Percentiles rank a stretch among this genome's conserved stretches.
phyloP scores from a whole-genome alignment of 2,888 invertebrate genomes.

The Sminthurinus aureus region DNA sequence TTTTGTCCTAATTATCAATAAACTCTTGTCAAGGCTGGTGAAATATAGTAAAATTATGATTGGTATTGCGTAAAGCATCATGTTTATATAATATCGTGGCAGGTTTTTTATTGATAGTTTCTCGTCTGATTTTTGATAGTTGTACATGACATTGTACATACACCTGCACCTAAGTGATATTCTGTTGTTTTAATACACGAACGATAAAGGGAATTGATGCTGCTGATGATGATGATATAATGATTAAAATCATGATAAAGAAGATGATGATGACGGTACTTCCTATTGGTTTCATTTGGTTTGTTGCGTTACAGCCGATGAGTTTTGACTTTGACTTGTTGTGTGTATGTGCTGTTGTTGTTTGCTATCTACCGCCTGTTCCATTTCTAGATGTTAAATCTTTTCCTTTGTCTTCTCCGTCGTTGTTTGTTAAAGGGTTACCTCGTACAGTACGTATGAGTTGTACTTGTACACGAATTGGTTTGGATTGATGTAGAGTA shows the following conservation, averaged over 20 bases:
- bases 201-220: neutral
- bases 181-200: neutral
- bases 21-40: neutral
- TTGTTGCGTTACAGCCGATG: slow-evolving; percentile 23
- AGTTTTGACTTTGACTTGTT: slow-evolving; percentile 22
- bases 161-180: neutral
- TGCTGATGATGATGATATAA: neutral
- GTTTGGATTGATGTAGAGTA: neutral
- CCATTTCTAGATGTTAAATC: slow-evolving; percentile 14
- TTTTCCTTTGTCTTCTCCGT: slow-evolving; percentile 17
- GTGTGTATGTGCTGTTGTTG: neutral
- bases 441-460: neutral
- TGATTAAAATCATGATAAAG: no score
- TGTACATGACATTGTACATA: neutral
- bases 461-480: neutral
- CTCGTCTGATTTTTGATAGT: neutral
- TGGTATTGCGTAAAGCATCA: neutral
- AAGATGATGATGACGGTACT: slow-evolving; percentile 2
- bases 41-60: neutral
- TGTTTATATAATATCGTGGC: no score
- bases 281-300: slow-evolving; percentile 6
- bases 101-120: neutral
- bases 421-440: slow-evolving; percentile 28
- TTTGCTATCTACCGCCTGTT: slow-evolving; percentile 22
- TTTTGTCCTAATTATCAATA: neutral